Conservation (phyloP, 2,113 vertebrate genomes). For the Lycaon pictus region DNA sequence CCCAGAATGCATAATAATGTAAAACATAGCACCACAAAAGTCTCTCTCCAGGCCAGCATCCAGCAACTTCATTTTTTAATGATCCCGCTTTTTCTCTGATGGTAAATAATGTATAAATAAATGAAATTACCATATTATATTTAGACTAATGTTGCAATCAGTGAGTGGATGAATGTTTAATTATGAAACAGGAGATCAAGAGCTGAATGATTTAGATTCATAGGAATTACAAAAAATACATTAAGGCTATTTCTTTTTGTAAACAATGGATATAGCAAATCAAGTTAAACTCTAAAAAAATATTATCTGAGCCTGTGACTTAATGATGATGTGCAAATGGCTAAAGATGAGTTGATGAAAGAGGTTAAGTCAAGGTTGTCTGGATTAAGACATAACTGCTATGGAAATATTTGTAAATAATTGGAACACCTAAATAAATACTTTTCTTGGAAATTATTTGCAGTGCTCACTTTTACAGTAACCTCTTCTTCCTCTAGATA, state of each 20-base stretch:
- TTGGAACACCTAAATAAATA: not conserved
- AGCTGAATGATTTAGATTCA: not conserved
- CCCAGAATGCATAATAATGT: not conserved
- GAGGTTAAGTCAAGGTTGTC: not conserved
- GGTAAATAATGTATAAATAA: not conserved
- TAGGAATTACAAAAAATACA: not conserved
- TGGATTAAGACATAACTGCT: not conserved
- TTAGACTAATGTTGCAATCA: not conserved
- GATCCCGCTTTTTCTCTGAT: not conserved
- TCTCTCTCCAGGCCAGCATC: not conserved
- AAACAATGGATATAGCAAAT: not conserved
- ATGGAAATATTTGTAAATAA: slow-evolving; percentile 9
- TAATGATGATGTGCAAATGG: not conserved
- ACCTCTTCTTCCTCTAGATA: not conserved
- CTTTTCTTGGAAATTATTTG: not conserved
- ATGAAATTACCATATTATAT: not conserved
- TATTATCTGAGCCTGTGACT: not conserved
- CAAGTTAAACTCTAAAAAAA: not conserved
- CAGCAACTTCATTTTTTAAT: not conserved
- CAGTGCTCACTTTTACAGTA: not conserved
- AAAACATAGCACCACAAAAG: not conserved
- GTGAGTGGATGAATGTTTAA: not conserved
- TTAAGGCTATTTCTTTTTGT: not conserved
- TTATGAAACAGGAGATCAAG: not conserved
- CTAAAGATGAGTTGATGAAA: not conserved